These are phyloP conservation scores for Cydia fagiglandana DNA, from an alignment of 1,140 invertebrate species.

Conservation along the genomic window DNA sequence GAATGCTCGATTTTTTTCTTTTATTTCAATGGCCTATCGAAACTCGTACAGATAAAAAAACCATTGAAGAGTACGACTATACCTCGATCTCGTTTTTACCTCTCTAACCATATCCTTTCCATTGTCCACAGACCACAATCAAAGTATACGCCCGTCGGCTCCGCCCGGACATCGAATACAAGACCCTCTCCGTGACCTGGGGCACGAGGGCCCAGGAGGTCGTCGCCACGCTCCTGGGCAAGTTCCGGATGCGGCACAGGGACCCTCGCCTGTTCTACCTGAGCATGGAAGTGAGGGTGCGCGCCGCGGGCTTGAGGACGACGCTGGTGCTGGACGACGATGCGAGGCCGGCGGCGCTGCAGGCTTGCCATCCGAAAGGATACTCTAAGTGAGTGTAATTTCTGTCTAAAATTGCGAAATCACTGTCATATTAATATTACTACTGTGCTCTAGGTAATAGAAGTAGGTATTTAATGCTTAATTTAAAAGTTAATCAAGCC, in stretches of 20 bases:
- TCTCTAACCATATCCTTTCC: constrained; percentile 18
- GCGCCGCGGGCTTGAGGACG: constrained; percentile 88
- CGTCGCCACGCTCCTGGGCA: constrained; percentile 89
- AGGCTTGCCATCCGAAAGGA: constrained; percentile 94
- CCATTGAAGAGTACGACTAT: neutral
- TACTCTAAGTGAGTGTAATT: constrained; percentile 87
- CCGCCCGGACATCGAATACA: constrained; percentile 95
- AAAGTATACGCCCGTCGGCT: constrained; percentile 94
- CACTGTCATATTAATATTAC: no score
- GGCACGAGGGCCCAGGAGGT: constrained; percentile 92
- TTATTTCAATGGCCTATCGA: no score
- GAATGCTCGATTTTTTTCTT: no score
- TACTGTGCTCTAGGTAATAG: no score
- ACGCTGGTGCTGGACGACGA: constrained; percentile 92
- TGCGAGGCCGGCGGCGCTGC: constrained; percentile 91
- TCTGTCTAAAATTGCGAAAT: neutral
- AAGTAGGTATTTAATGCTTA: no score
- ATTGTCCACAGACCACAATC: constrained; percentile 89
- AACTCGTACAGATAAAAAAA: no score
- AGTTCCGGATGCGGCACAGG: constrained; percentile 94
- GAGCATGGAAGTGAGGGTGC: constrained; percentile 94
- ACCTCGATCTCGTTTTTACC: neutral
- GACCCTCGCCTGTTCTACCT: constrained; percentile 96
- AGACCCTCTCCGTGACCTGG: constrained; percentile 92
- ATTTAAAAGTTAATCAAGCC: no score